These are phyloP conservation scores for Lycopodina hypogea DNA, from an alignment of 37 sponge, comb jelly and placozoan genomes.

Conservation along the genomic window DNA sequence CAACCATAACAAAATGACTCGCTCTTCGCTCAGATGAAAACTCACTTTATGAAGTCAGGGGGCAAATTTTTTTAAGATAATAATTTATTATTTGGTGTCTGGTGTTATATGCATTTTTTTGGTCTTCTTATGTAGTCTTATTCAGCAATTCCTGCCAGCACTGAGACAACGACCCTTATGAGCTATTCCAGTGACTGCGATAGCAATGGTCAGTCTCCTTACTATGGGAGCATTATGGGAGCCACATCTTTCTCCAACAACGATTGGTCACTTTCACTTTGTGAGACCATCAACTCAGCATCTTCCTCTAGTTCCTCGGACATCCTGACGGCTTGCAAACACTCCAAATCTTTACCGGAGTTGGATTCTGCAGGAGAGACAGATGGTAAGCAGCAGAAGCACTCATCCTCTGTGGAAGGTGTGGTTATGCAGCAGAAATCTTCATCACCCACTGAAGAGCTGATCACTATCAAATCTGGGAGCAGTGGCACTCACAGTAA, in stretches of 20 bases:
- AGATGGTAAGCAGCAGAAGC: background rate
- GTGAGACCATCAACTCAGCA: background rate
- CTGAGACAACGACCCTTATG: background rate
- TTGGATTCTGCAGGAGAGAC: background rate
- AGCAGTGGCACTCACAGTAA: background rate
- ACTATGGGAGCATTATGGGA: slow-evolving; percentile 32
- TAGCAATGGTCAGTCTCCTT: slow-evolving; percentile 21
- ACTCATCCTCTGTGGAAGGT: background rate
- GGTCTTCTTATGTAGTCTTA: background rate
- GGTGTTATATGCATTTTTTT: too few species aligned
- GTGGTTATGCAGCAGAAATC: background rate
- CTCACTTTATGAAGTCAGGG: too few species aligned
- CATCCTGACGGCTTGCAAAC: slow-evolving; percentile 8
- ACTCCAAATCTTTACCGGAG: slow-evolving; percentile 20
- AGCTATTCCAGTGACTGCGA: background rate
- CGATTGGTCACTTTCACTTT: slow-evolving; percentile 34
- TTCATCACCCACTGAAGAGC: background rate
- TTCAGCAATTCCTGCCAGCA: background rate
- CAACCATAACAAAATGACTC: too few species aligned
- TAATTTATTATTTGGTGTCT: too few species aligned
- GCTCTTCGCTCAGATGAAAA: too few species aligned
- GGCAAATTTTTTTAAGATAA: too few species aligned
- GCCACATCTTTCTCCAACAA: slow-evolving; percentile 19
- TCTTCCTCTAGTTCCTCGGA: background rate
- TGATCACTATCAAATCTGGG: background rate